Evolutionary conservation across 2,888 invertebrate genomes (phyloP), one percentile per base, ranked within the genome.

Genomic region (Erebia epiphron): DNA sequence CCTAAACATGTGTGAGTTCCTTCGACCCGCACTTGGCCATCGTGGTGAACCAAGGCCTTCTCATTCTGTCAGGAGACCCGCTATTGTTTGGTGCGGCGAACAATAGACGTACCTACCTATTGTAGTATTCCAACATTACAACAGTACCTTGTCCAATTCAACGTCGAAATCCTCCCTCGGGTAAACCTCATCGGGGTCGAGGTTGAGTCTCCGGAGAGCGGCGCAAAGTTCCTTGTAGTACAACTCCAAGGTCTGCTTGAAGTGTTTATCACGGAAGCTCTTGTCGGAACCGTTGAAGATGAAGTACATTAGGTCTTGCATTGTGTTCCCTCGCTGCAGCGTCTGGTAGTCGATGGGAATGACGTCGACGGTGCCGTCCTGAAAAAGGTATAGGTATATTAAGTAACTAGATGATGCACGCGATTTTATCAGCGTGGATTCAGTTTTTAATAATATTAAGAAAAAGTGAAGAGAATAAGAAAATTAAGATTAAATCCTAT

Each of bases 81-180:
- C 1, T 35, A 35, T 35, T 7, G 7, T 7, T 7, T 35, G 35
- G 35, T 35, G 26, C 26, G n/a, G n/a, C n/a, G n/a, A 26, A 26
- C 26, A 26, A 26, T 26, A 26, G 26, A 26, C 26, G 26, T 43
- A n/a, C n/a, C n/a, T n/a, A n/a, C n/a, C n/a, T n/a, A 10, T 43
- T 10, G 11, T 10, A 46, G 10, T 50, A 14, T 50, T 13, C 50
- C 3, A 18, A 8, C 8, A 35, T 8, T 26, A n/a, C n/a, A n/a
- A n/a, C n/a, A 16, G 63, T 70, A 82, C 83, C 78, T 75, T 56
- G 65, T 80, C 68, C 50, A 82, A 67, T 69, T 85, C 84, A 49
- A 68, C 70, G 11, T 83, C 78, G 49, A 78, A 84, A 16, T 79
- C 78, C 18, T 77, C 70, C 18, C 75, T 78, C 0, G 81, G 69